Evolutionary conservation across 2,797 vertebrate genomes (phyloP).

Genomic region (Taeniopygia guttata): DNA sequence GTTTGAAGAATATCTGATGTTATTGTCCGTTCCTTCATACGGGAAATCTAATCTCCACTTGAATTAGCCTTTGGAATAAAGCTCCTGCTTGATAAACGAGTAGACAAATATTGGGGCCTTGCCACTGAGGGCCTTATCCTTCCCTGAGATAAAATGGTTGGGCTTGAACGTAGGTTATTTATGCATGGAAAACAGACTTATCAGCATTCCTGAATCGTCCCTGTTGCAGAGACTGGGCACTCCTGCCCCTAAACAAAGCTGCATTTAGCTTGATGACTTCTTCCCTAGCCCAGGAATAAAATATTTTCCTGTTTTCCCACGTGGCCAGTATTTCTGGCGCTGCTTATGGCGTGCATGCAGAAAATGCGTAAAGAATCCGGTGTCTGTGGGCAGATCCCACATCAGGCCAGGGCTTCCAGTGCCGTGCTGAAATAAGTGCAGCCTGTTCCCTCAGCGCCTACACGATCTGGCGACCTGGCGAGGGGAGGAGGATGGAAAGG

Average conservation of each 20-base stretch:
- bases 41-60: conserved; percentile 33
- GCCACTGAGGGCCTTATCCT: neutral
- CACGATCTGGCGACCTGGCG: rapidly evolving
- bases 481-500: neutral
- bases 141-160: neutral
- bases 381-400: conserved; percentile 7
- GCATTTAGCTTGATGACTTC: neutral
- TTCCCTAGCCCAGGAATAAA: neutral
- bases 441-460: neutral
- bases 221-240: rapidly evolving
- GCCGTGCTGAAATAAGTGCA: neutral
- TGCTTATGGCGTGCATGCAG: neutral
- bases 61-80: conserved; percentile 38
- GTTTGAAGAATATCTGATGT: conserved; percentile 1
- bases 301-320: neutral
- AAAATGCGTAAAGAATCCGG: neutral
- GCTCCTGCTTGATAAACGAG: neutral
- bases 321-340: neutral
- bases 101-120: neutral
- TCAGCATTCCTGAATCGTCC: neutral
- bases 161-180: neutral
- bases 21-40: neutral
- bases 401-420: neutral
- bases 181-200: neutral
- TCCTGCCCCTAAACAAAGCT: neutral